Evolutionary conservation across 1,140 invertebrate genomes (phyloP).

Genomic region (Eriosoma lanigerum): DNA sequence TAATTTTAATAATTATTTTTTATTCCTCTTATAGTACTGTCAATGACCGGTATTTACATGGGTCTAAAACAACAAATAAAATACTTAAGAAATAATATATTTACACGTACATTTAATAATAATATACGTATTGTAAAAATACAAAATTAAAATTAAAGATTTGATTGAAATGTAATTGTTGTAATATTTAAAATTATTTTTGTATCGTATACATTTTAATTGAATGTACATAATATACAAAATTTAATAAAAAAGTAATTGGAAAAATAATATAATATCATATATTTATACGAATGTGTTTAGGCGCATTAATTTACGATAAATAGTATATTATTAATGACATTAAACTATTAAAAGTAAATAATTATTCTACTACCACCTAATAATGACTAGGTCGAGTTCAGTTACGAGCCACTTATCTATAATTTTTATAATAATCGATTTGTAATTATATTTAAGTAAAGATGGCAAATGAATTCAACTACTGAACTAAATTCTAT

Average conservation of each 20-base stretch:
- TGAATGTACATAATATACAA: not conserved
- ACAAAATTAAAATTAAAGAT: no score
- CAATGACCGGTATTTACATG: no score
- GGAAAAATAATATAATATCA: not conserved
- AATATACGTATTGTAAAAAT: no score
- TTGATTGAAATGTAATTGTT: no score
- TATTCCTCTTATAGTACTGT: no score
- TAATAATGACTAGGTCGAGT: slow-evolving; percentile 20
- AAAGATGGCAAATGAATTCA: not conserved
- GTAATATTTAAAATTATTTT: no score
- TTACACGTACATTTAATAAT: no score
- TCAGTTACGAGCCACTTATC: not conserved
- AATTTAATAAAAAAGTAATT: not conserved
- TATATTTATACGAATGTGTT: not conserved
- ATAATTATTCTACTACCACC: not conserved
- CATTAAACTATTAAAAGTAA: slow-evolving; percentile 13
- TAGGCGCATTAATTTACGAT: not conserved
- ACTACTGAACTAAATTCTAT: not conserved
- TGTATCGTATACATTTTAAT: not conserved
- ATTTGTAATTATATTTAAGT: slow-evolving; percentile 3
- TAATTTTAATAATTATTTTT: no score
- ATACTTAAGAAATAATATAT: no score
- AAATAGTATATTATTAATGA: not conserved
- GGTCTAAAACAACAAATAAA: no score
- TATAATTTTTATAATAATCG: not conserved